Base-by-base conservation (phyloP, 2,113 vertebrate genomes). In the Mellivora capensis region DNA sequence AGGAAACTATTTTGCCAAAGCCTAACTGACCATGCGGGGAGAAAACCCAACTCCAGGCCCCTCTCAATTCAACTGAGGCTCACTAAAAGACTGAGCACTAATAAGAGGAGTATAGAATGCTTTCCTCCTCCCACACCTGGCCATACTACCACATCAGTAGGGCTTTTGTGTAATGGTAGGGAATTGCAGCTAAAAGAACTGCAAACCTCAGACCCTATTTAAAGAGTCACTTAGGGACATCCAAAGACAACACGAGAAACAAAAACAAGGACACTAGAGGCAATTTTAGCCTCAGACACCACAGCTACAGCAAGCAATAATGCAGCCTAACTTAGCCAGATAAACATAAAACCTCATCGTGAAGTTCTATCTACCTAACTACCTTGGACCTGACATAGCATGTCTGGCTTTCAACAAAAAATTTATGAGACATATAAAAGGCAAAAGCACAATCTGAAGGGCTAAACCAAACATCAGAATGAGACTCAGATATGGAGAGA, bases 231-330 rank as follows among this genome's bases (percentile, higher is more conserved):
- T 49, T 57, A 71, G 21, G 79, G 59, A 44, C 80, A 94, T 44
- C 39, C 61, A 72, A 82, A 87, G 67, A 96, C 80, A 94, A 90
- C 54, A 76, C 62, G 27, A 61, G 42, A 89, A 91, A 81, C 76
- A 87, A 91, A 94, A 96, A 79, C 34, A 94, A 72, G 31, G 54
- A 83, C 34, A 67, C 34, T 17, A 54, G 69, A 79, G 23, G 42
- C 83, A 83, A 92, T 72, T 77, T 94, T 94, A 90, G 42, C 85
- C 47, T 71, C 54, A 82, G 83, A 88, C 37, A 90, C 54, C 72
- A 93, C 23, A 69, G 59, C 27, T 79, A 49, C 21, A 82, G 31
- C n/a, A 80, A 92, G 93, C 10, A 87, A 39, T 61, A 92, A 52
- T 31, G 62, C 20, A 57, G 49, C 27, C 44, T 82, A 59, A 87